Base-by-base conservation (phyloP, 2,888 invertebrate genomes). In the Microchrysa polita region DNA sequence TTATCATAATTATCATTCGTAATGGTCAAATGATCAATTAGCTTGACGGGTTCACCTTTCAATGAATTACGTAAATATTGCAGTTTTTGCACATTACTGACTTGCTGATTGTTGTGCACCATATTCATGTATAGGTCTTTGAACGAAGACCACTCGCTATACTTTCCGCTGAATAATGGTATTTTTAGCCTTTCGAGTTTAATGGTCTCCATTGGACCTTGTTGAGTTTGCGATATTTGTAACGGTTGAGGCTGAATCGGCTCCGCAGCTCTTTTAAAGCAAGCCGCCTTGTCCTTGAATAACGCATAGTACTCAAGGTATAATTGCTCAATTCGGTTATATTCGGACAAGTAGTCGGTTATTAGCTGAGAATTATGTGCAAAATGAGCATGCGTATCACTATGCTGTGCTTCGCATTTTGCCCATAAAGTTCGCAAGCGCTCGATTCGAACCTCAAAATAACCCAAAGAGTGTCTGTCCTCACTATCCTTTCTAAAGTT, bases 31-130 rank as follows among this genome's bases (percentile, higher is more conserved):
- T 34, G 27, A 5, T 34, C 7, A 2, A 34, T 5, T 34, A 34
- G 7, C 2, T 34, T 34, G 27, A 7, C 27, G 27, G 27, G 4
- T 34, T 34, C 27, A 7, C 27, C 27, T 7, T 34, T 7, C 7
- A 34, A 44, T 42, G 34, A 40, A 14, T 16, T 18, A 7, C 34
- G 22, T 16, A 65, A 65, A 44, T 65, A 65, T 65, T 65, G 65
- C 2, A 65, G 18, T 44, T 65, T 65, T 18, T 65, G 20, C 22
- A 65, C 48, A 40, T 14, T n/a, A 22, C 14, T 27, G 1, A 65
- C 5, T 16, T 40, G 34, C 9, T 16, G 14, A 14, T 42, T 65
- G 14, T 65, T 44, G 14, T 65, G 44, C 9, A 65, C 20, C 48
- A 48, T 16, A 14, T 16, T 20, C n/a, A 16, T 34, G 27, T 5